Conservation (phyloP, 2,113 vertebrate genomes). For the Zosterops japonicus region DNA sequence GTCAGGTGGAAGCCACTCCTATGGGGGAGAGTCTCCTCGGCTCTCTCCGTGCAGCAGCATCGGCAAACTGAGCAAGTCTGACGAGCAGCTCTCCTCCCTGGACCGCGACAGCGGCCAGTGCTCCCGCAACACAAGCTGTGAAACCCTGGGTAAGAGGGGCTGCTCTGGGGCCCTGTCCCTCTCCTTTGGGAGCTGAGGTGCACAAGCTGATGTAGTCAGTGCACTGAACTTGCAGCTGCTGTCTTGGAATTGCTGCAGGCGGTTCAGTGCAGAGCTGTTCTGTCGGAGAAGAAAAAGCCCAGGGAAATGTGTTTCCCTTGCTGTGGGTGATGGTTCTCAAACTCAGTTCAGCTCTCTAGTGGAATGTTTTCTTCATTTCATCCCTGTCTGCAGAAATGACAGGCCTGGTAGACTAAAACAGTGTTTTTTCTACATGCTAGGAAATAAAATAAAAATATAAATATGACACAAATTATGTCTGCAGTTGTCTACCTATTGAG, state of each 20-base stretch:
- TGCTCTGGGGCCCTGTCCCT: background rate
- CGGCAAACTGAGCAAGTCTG: constrained; percentile 95
- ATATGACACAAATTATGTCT: background rate
- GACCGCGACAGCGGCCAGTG: constrained; percentile 97
- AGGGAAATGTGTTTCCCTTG: background rate
- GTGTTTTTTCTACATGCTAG: background rate
- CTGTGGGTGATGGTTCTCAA: background rate
- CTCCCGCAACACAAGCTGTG: constrained; percentile 98
- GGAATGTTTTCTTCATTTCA: constrained; percentile 6
- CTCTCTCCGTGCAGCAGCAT: constrained; percentile 95
- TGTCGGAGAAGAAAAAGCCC: background rate
- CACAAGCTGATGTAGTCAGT: background rate
- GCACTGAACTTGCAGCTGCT: background rate
- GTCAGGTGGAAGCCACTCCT: constrained; percentile 95
- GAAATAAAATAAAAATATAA: background rate
- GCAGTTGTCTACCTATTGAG: background rate
- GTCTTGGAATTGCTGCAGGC: background rate
- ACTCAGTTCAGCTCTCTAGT: background rate
- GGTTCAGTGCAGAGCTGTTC: background rate
- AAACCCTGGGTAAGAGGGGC: constrained; percentile 87
- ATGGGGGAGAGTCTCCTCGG: constrained; percentile 90
- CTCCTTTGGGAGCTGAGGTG: background rate
- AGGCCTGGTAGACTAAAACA: background rate
- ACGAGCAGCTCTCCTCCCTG: constrained; percentile 94
- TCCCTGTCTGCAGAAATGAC: background rate